These are phyloP conservation scores for Lophotis ruficrista DNA, from an alignment of 2,113 vertebrate species.

Conservation along the genomic window DNA sequence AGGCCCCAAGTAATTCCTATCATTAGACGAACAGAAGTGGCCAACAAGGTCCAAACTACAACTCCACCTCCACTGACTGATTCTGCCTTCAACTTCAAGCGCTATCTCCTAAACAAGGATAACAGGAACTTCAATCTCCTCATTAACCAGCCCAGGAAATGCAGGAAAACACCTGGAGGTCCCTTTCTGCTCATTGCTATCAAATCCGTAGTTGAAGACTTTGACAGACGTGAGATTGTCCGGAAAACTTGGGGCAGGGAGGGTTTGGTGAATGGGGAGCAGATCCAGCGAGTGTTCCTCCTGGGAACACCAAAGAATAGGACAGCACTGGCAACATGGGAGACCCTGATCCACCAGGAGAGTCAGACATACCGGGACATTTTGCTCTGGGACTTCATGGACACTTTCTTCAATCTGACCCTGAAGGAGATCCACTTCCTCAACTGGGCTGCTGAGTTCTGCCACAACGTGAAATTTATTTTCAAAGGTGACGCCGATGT, in stretches of 20 bases:
- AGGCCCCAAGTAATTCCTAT: background rate
- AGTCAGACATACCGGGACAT: slow-evolving; percentile 85
- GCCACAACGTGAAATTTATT: slow-evolving; percentile 84
- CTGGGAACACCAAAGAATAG: slow-evolving; percentile 86
- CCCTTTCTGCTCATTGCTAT: slow-evolving; percentile 92
- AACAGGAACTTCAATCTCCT: slow-evolving; percentile 87
- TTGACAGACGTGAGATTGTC: slow-evolving; percentile 93
- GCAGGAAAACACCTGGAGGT: slow-evolving; percentile 47
- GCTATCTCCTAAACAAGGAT: slow-evolving; percentile 89
- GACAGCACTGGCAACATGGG: slow-evolving; percentile 82
- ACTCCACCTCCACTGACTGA: background rate
- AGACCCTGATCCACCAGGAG: slow-evolving; percentile 87
- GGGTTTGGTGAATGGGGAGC: slow-evolving; percentile 73
- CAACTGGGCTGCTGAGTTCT: slow-evolving; percentile 88
- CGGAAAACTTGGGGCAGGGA: slow-evolving; percentile 94
- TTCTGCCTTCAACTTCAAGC: slow-evolving; percentile 86
- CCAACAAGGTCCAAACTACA: background rate
- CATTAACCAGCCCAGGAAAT: slow-evolving; percentile 92
- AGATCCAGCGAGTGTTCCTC: slow-evolving; percentile 88
- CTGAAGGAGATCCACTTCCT: slow-evolving; percentile 97
- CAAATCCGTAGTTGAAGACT: slow-evolving; percentile 90
- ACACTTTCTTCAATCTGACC: slow-evolving; percentile 98
- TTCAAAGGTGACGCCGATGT: slow-evolving; percentile 95
- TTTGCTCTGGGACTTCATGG: slow-evolving; percentile 94
- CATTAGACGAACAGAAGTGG: background rate